Evolutionary conservation across 2,797 vertebrate species (phyloP).

Genomic region (Parauchenoglanis punctatus): DNA sequence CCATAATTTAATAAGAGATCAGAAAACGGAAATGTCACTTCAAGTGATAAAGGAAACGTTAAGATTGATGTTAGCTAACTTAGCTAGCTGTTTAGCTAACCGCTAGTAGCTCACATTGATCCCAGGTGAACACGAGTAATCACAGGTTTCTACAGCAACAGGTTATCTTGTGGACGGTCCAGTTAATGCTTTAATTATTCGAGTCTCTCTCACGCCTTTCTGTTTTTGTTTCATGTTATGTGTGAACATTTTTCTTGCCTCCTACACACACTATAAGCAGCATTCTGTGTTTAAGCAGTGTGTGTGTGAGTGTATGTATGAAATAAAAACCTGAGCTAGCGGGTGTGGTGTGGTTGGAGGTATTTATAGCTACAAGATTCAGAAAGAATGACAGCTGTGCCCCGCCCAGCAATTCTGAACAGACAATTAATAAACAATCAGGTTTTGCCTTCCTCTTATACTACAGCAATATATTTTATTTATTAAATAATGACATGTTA

Average conservation of each 20-base stretch:
- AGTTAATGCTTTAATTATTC: background rate
- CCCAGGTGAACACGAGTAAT: background rate
- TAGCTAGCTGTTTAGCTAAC: background rate
- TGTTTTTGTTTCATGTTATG: slow-evolving; percentile 19
- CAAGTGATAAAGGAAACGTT: background rate
- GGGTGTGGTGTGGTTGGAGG: slow-evolving; percentile 42
- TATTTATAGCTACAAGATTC: slow-evolving; percentile 57
- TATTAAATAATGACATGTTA: background rate
- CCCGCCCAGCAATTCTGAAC: slow-evolving; percentile 34
- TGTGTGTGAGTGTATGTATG: slow-evolving; percentile 30
- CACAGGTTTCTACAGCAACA: slow-evolving; percentile 3
- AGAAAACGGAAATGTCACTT: background rate
- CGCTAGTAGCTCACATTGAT: background rate
- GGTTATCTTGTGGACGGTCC: background rate
- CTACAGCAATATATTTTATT: background rate
- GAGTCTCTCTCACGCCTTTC: background rate
- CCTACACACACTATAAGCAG: slow-evolving; percentile 20
- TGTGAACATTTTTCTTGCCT: slow-evolving; percentile 23
- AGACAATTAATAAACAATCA: background rate
- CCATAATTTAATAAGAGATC: background rate
- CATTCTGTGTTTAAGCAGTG: slow-evolving; percentile 22
- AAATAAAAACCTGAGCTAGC: slow-evolving; percentile 42
- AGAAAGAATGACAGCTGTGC: slow-evolving; percentile 58
- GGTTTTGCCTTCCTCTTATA: background rate
- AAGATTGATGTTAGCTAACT: too few species aligned